Conservation (phyloP, 2,888 invertebrate species). For the Serripes groenlandicus region DNA sequence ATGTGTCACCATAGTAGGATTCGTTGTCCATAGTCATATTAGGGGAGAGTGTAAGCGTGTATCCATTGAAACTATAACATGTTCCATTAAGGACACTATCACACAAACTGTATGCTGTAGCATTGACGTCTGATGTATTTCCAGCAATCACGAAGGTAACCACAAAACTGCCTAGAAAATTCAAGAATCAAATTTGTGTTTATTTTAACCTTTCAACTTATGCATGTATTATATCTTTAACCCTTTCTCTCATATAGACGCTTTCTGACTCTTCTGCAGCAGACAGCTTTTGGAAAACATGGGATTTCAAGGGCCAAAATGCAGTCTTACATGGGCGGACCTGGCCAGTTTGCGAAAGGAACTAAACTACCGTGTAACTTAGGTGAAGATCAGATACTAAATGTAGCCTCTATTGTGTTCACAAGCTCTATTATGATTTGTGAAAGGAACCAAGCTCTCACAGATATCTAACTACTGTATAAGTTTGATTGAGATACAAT, state of each 20-base stretch:
- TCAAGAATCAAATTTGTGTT: background rate
- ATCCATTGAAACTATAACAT: slow-evolving; percentile 61
- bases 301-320: too few relatives aligned
- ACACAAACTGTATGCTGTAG: slow-evolving; percentile 68
- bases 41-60: slow-evolving; percentile 55
- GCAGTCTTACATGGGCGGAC: too few relatives aligned
- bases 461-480: too few relatives aligned
- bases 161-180: slow-evolving; percentile 76
- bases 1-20: slow-evolving; percentile 70
- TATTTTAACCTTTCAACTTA: background rate
- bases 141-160: slow-evolving; percentile 70
- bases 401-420: too few relatives aligned
- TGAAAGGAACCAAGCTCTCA: too few relatives aligned
- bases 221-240: background rate
- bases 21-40: slow-evolving; percentile 68
- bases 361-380: too few relatives aligned
- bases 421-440: too few relatives aligned
- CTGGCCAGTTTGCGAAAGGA: too few relatives aligned
- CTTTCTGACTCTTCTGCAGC: background rate
- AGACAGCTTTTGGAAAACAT: background rate
- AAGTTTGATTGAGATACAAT: too few relatives aligned
- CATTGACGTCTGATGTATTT: slow-evolving; percentile 55
- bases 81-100: slow-evolving; percentile 56
- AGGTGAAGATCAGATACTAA: too few relatives aligned
- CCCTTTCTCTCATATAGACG: background rate